A percentile compares a stretch with the other conserved stretches of the same genome.
Conservation (phyloP, 2,797 vertebrate species). For the Enteromius afrohamiltoni region DNA sequence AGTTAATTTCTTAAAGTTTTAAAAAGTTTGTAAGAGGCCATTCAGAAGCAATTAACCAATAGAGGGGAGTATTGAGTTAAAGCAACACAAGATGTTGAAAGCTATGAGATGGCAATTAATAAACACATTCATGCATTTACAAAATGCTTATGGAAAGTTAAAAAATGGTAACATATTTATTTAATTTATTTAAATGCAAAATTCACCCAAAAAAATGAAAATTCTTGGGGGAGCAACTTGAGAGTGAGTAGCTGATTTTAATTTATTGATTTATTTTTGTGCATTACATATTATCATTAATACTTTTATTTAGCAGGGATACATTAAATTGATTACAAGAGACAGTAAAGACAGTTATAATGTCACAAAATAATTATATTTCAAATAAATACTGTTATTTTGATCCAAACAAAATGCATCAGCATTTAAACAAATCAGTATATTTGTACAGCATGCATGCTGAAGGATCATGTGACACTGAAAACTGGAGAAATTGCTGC, state of each 20-base stretch:
- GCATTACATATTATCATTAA: not conserved
- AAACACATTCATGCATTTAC: not conserved
- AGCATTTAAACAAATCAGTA: not conserved
- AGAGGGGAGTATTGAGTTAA: slow-evolving; percentile 42
- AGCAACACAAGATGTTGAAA: not conserved
- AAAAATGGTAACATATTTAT: too few species aligned
- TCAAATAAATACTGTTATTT: not conserved
- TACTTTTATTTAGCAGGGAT: not conserved
- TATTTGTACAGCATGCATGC: not conserved
- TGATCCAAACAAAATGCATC: not conserved
- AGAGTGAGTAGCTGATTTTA: not conserved
- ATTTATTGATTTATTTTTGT: not conserved
- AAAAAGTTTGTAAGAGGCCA: not conserved
- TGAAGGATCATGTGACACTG: not conserved
- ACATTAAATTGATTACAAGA: not conserved
- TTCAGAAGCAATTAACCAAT: not conserved
- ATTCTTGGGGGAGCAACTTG: not conserved
- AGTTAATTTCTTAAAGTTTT: not conserved
- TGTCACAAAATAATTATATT: not conserved
- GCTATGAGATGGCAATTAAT: not conserved
- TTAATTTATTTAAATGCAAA: not conserved
- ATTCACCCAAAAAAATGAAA: not conserved
- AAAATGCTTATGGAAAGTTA: not conserved
- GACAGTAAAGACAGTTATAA: not conserved
- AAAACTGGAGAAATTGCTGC: not conserved